Base-by-base conservation (phyloP, 2,797 vertebrate genomes). In the Coranthus polyacanthus region DNA sequence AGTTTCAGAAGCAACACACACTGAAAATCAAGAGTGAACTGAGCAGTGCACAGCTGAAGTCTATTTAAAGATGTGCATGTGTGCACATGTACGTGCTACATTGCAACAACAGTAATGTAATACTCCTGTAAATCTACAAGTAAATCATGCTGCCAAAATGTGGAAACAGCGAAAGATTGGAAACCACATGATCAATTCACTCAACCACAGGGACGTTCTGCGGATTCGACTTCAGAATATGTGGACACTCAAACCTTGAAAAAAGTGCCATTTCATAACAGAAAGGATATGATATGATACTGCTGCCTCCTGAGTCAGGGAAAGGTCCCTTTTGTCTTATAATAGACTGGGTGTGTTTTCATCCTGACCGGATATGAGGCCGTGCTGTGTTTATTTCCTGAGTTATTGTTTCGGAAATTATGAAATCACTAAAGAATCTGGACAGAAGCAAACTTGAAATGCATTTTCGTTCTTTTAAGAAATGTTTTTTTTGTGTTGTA, bases 1-100 rank as follows among this genome's bases (percentile, higher is more conserved):
- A 2, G 47, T 79, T n/a, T n/a, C 43, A 45, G 43, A 58, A 37
- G 8, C 3, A 18, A 41, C 39, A 26, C 17, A 46, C 42, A 43
- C 24, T 68, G 18, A 22, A 65, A 72, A 70, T 70, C 52, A 61
- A 43, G 22, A 5, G 24, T 24, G 9, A 43, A 43, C 9, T 11
- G 46, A 54, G 18, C 29, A 36, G 41, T 5, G 41, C 54, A 56
- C 45, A 79, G 68, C 56, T 72, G 55, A 84, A 50, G 12, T 72
- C 57, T 84, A 75, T 84, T 88, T 83, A 78, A 18, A 69, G 65
- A 62, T 10, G n/a, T 11, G 17, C 12, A 5, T 41, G 39, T 24
- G 18, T 44, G 43, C 20, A 21, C 32, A 50, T 72, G 58, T 37
- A 26, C 42, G 58, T 38, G 13, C 21, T 42, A 37, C 51, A 51